Conservation (phyloP, 1,140 invertebrate species). For the Tachypleus tridentatus region DNA sequence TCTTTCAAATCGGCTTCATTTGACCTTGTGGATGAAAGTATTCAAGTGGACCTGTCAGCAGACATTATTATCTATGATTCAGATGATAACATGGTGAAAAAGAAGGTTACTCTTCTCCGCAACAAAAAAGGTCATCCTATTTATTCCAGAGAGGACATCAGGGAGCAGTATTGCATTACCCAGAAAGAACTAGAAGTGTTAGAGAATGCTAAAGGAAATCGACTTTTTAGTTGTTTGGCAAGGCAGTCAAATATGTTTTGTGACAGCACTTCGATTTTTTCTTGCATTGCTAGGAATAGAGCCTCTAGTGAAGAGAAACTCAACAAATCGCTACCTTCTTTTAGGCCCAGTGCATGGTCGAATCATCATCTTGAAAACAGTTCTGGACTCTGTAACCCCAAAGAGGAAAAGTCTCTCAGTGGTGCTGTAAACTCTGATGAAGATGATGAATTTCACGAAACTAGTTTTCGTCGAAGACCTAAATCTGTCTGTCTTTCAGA, state of each 20-base stretch:
- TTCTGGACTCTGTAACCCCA: too few relatives aligned
- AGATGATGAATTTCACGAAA: slow-evolving; percentile 51
- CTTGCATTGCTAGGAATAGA: too few relatives aligned
- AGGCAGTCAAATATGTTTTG: slow-evolving; percentile 35
- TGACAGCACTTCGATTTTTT: too few relatives aligned
- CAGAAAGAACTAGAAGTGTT: slow-evolving; percentile 59
- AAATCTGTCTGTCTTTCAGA: slow-evolving; percentile 45
- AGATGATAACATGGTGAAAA: slow-evolving; percentile 28
- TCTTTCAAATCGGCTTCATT: slow-evolving; percentile 9
- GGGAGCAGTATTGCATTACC: slow-evolving; percentile 85
- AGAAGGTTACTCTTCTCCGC: slow-evolving; percentile 20
- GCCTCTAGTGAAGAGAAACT: too few relatives aligned
- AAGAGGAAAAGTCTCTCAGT: too few relatives aligned
- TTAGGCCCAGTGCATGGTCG: too few relatives aligned
- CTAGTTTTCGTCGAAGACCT: slow-evolving; percentile 60
- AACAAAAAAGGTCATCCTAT: slow-evolving; percentile 44
- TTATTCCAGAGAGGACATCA: slow-evolving; percentile 77
- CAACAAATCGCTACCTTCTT: too few relatives aligned
- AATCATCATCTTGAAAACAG: too few relatives aligned
- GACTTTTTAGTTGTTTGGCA: slow-evolving; percentile 76
- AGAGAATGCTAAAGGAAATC: slow-evolving; percentile 45
- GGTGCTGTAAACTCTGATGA: too few relatives aligned
- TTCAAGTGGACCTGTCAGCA: slow-evolving; percentile 25
- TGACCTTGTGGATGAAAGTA: slow-evolving; percentile 16
- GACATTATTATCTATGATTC: slow-evolving; percentile 27